Conservation (phyloP, 2,888 invertebrate species). For the Hypolimnas misippus region DNA sequence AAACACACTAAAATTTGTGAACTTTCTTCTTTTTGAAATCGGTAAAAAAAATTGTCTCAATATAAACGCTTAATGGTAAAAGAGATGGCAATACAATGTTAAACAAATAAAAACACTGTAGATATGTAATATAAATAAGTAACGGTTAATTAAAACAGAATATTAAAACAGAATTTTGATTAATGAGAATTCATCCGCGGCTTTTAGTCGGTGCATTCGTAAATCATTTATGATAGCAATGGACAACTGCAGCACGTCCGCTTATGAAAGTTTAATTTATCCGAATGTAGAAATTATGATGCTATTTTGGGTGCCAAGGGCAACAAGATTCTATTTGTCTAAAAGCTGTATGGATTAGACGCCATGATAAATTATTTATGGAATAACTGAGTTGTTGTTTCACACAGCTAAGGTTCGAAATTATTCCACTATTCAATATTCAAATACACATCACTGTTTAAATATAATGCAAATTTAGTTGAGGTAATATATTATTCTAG, state of each 20-base stretch:
- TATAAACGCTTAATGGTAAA: no score
- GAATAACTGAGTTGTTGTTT: slow-evolving; percentile 13
- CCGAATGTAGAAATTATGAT: slow-evolving; percentile 26
- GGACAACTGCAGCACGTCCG: slow-evolving; percentile 16
- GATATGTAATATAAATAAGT: background rate
- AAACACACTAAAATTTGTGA: no score
- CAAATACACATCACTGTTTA: slow-evolving; percentile 19
- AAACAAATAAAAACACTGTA: background rate
- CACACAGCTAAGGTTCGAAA: slow-evolving; percentile 9
- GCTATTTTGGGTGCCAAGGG: slow-evolving; percentile 14
- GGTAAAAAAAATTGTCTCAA: no score
- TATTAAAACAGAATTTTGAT: slow-evolving; percentile 33
- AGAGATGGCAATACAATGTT: no score
- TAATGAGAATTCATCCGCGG: slow-evolving; percentile 31
- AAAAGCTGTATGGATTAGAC: slow-evolving; percentile 6
- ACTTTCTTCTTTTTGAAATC: no score
- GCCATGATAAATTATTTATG: slow-evolving; percentile 26
- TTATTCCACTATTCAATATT: slow-evolving; percentile 20
- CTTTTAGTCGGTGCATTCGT: slow-evolving; percentile 31
- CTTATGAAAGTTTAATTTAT: slow-evolving; percentile 27
- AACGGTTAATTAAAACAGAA: slow-evolving; percentile 20
- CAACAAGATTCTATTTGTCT: slow-evolving; percentile 18
- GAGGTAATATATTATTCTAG: background rate
- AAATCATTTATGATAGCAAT: slow-evolving; percentile 28
- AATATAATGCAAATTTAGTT: background rate